A percentile compares a stretch with the other conserved stretches of the same genome.
phyloP scores from a whole-genome alignment of 2,113 vertebrate genomes.

The Todiramphus saurophagus region DNA sequence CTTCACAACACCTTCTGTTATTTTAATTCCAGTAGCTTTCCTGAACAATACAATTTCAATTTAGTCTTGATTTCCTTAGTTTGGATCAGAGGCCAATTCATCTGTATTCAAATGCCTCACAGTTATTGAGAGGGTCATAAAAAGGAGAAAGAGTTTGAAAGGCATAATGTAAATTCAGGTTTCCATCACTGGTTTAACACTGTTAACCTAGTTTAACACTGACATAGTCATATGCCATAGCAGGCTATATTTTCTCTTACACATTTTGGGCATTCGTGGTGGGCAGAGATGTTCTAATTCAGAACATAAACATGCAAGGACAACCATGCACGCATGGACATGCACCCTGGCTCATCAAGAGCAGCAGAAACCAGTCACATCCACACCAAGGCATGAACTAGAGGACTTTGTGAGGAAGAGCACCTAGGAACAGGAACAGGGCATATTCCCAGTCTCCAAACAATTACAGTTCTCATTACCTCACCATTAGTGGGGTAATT shows the following conservation, averaged over 20 bases:
- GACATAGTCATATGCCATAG: accelerated
- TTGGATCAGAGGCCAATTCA: background rate
- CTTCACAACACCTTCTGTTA: background rate
- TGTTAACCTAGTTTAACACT: background rate
- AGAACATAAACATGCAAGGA: accelerated
- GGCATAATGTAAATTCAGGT: background rate
- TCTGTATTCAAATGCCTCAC: background rate
- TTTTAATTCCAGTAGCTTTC: background rate
- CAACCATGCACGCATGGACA: background rate
- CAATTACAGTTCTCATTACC: background rate
- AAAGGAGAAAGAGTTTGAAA: background rate
- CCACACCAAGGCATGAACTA: background rate
- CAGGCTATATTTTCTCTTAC: background rate
- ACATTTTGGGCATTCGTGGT: background rate
- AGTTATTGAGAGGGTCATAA: background rate
- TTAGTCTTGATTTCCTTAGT: background rate
- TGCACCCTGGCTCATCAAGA: background rate
- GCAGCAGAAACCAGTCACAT: background rate
- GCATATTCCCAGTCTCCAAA: background rate
- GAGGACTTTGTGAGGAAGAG: background rate
- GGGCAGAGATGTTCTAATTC: accelerated
- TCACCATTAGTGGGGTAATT: background rate
- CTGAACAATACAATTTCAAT: background rate
- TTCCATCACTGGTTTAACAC: background rate
- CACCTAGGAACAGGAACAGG: background rate